A percentile compares a stretch with the other conserved stretches of the same genome.
Conservation (phyloP, 2,888 invertebrate genomes). For the Stenichneumon culpator region DNA sequence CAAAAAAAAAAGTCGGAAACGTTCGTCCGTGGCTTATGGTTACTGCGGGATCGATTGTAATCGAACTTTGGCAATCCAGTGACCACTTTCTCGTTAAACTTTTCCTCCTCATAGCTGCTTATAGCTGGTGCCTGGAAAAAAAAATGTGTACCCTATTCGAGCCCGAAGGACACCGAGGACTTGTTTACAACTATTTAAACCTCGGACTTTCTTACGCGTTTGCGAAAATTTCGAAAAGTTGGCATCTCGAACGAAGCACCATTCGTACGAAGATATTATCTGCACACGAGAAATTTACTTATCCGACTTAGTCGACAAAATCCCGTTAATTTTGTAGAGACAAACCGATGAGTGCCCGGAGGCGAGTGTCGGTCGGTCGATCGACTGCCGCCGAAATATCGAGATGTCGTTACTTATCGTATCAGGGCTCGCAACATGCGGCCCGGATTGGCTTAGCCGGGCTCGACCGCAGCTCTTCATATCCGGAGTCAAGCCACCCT, state of each 20-base stretch:
- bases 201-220: background rate
- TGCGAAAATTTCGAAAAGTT: background rate
- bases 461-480: conserved; percentile 73
- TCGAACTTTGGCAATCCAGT: conserved; percentile 10
- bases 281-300: conserved; percentile 1
- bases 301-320: conserved; percentile 43
- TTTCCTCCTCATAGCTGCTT: background rate
- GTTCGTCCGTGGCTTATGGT: conserved; percentile 5
- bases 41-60: conserved; percentile 8
- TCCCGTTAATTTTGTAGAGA: conserved; percentile 54
- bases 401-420: conserved; percentile 52
- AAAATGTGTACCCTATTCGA: background rate
- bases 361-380: conserved; percentile 46
- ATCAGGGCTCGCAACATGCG: conserved; percentile 16
- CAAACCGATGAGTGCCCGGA: conserved; percentile 39
- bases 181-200: background rate
- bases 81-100: conserved; percentile 28
- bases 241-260: background rate
- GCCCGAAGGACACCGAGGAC: too few species aligned
- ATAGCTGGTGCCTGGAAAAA: background rate
- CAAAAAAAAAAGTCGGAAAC: conserved; percentile 19
- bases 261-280: background rate
- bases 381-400: conserved; percentile 64
- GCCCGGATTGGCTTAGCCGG: conserved; percentile 36
- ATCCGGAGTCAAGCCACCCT: conserved; percentile 75